Percentiles rank a stretch among this genome's conserved stretches.
phyloP scores from a whole-genome alignment of 2,888 invertebrate species.

The Crocallis elinguaria region DNA sequence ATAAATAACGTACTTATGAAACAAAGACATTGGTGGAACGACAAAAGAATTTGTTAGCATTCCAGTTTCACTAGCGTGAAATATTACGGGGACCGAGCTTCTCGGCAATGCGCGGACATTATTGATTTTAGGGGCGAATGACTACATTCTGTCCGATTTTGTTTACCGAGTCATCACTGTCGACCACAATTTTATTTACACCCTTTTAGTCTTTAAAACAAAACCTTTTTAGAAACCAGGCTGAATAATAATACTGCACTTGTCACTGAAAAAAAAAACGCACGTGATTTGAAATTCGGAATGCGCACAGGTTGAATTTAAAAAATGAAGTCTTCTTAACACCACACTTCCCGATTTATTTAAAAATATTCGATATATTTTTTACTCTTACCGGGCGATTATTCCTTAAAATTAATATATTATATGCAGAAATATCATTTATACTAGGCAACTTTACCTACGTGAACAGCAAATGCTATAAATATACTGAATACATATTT shows the following conservation, averaged over 20 bases:
- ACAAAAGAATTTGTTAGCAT: slow-evolving; percentile 20
- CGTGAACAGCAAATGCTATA: slow-evolving; percentile 69
- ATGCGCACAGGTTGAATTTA: slow-evolving; percentile 28
- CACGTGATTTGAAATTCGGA: slow-evolving; percentile 21
- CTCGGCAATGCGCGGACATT: slow-evolving; percentile 68
- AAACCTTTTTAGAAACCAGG: slow-evolving; percentile 26
- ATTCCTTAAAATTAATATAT: slow-evolving; percentile 23
- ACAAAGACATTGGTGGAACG: slow-evolving; percentile 4
- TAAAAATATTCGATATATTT: slow-evolving; percentile 11
- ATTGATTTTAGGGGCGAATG: slow-evolving; percentile 71
- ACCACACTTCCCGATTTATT: slow-evolving; percentile 16
- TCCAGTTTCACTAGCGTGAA: slow-evolving; percentile 34
- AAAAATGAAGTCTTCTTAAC: slow-evolving; percentile 7
- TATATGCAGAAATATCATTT: slow-evolving; percentile 15
- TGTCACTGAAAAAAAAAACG: slow-evolving; percentile 24
- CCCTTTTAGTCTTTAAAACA: slow-evolving; percentile 22
- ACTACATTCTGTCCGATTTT: slow-evolving; percentile 56
- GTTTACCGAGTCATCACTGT: slow-evolving; percentile 44
- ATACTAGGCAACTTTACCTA: slow-evolving; percentile 42
- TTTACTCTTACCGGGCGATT: slow-evolving; percentile 37
- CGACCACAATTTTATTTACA: slow-evolving; percentile 28
- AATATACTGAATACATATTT: slow-evolving; percentile 65
- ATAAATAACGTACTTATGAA: background rate
- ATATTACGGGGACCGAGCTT: slow-evolving; percentile 28
- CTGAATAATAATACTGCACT: slow-evolving; percentile 20